These are phyloP conservation scores for Lanistes nyassanus DNA, from an alignment of 1,140 invertebrate genomes.

Conservation along the genomic window DNA sequence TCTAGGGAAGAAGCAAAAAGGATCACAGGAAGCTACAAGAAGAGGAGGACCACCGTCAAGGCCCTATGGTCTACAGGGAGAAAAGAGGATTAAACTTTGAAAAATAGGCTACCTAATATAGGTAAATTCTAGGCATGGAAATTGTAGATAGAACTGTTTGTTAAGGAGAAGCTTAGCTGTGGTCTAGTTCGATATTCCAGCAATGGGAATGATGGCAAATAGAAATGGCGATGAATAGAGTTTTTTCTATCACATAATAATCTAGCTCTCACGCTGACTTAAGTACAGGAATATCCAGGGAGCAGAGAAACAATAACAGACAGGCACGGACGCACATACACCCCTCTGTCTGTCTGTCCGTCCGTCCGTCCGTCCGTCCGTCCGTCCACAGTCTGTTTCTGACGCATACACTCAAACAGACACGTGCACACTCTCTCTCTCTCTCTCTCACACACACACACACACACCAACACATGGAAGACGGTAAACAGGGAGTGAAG, in stretches of 20 bases:
- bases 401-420: conserved; percentile 3
- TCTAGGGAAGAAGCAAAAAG: too few relatives aligned
- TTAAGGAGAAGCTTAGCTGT: too few relatives aligned
- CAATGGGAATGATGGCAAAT: background rate
- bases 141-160: too few relatives aligned
- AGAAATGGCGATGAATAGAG: background rate
- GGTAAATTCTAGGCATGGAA: too few relatives aligned
- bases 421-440: background rate
- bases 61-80: too few relatives aligned
- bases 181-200: background rate
- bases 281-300: background rate
- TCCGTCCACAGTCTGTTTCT: background rate
- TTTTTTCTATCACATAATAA: background rate
- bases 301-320: conserved; percentile 3
- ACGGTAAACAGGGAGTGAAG: background rate
- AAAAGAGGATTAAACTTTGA: too few relatives aligned
- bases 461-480: background rate
- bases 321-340: background rate
- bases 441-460: conserved; percentile 1
- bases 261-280: background rate
- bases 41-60: too few relatives aligned
- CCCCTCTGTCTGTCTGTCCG: too few relatives aligned
- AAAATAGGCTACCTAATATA: too few relatives aligned
- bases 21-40: too few relatives aligned
- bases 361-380: too few relatives aligned